These are phyloP conservation scores for Metallyticus violacea DNA, from an alignment of 2,888 invertebrate genomes.

Conservation along the genomic window DNA sequence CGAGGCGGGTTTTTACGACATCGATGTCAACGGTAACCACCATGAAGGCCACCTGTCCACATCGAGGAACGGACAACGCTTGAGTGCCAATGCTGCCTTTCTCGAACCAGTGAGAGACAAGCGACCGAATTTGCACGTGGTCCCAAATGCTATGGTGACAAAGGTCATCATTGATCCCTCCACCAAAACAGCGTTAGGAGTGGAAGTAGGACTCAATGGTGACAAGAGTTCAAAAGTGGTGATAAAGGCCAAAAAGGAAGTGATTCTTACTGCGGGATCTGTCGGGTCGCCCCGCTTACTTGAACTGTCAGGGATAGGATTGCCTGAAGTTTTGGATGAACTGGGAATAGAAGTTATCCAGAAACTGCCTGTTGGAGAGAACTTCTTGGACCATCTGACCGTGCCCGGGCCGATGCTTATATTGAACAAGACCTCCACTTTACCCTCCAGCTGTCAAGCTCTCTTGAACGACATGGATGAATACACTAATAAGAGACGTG, in stretches of 20 bases:
- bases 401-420: slow-evolving; percentile 62
- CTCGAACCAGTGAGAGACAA: slow-evolving; percentile 52
- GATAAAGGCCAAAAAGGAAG: slow-evolving; percentile 60
- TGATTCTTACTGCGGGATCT: slow-evolving; percentile 73
- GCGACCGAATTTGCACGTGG: slow-evolving; percentile 57
- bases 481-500: too few species aligned
- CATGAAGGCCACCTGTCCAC: too few species aligned
- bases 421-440: too few species aligned
- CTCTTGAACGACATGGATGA: too few species aligned
- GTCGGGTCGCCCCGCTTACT: slow-evolving; percentile 70
- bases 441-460: too few species aligned
- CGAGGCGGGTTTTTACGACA: slow-evolving; percentile 56
- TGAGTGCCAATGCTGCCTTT: slow-evolving; percentile 58
- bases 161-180: slow-evolving; percentile 53
- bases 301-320: slow-evolving; percentile 62
- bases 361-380: slow-evolving; percentile 71
- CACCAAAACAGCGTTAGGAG: slow-evolving; percentile 54
- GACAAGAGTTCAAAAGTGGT: slow-evolving; percentile 45
- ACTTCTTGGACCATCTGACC: slow-evolving; percentile 63
- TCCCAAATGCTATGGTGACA: slow-evolving; percentile 54
- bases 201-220: slow-evolving; percentile 52
- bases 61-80: slow-evolving; percentile 54
- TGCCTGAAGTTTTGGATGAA: slow-evolving; percentile 55
- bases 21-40: slow-evolving; percentile 60
- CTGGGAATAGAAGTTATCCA: slow-evolving; percentile 60